Evolutionary conservation across 37 sponge, comb jelly and placozoan species (phyloP).

Genomic region (Hormiphora californensis): DNA sequence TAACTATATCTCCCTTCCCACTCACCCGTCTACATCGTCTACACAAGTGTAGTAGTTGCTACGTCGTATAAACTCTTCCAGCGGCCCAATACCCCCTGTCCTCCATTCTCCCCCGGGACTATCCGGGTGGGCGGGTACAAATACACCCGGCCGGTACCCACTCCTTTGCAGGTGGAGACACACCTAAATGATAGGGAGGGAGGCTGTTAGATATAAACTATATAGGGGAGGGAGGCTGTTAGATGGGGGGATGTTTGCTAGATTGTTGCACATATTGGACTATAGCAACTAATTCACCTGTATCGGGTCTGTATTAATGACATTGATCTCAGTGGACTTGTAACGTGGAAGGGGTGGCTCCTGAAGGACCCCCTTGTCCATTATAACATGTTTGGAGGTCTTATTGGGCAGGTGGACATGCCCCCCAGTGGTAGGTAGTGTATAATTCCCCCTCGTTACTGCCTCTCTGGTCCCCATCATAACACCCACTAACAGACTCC

Average conservation of each 20-base stretch:
- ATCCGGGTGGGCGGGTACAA: constrained; percentile 29
- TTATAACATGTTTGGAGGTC: neutral
- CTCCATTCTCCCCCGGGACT: constrained; percentile 30
- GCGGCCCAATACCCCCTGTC: constrained; percentile 39
- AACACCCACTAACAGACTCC: neutral
- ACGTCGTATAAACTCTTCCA: constrained; percentile 32
- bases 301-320: constrained; percentile 16
- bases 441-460: neutral
- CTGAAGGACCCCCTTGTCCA: constrained; percentile 31
- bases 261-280: neutral
- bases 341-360: constrained; percentile 6
- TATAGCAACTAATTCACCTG: neutral
- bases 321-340: constrained; percentile 49
- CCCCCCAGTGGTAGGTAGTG: too few species aligned
- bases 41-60: constrained; percentile 46
- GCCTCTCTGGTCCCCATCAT: constrained; percentile 41
- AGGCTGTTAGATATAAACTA: too few species aligned
- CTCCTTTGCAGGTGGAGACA: constrained; percentile 52
- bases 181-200: neutral
- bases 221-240: too few species aligned
- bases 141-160: constrained; percentile 23
- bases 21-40: constrained; percentile 27
- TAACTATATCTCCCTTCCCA: too few species aligned
- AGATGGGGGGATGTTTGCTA: too few species aligned
- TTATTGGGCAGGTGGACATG: constrained; percentile 6